Percentiles rank a stretch among this genome's conserved stretches.
Conservation (phyloP, 37 sponge, comb jelly and placozoan genomes). For the Ephydatia muelleri region DNA sequence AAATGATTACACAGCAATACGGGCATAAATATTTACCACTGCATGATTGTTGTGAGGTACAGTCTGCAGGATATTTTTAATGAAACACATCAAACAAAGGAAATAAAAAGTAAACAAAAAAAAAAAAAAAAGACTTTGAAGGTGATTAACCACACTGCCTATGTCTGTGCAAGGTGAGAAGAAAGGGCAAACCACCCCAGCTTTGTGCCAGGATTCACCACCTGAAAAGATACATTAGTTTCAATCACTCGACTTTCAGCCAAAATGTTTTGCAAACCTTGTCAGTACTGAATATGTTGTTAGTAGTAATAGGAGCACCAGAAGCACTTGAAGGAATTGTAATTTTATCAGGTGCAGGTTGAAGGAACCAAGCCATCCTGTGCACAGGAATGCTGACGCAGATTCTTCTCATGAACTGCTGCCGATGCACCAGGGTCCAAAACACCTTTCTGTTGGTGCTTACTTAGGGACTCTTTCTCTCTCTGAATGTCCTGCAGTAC, state of each 20-base stretch:
- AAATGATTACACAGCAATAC: neutral
- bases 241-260: neutral
- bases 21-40: neutral
- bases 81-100: too few species aligned
- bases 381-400: neutral
- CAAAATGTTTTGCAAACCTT: neutral
- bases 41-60: neutral
- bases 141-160: neutral
- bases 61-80: neutral
- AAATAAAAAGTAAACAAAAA: neutral
- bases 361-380: neutral
- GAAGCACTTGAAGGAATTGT: neutral
- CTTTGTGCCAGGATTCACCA: neutral
- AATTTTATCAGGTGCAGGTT: neutral
- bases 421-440: neutral
- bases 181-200: conserved; percentile 26
- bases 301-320: too few species aligned
- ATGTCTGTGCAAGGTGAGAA: conserved; percentile 9
- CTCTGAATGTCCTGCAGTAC: conserved; percentile 14
- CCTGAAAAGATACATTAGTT: neutral
- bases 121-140: neutral
- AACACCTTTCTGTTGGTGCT: neutral
- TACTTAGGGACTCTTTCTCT: neutral
- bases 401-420: neutral
- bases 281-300: neutral